Base-by-base conservation (phyloP, 2,797 vertebrate genomes). In the Tiaroga cobitis region DNA sequence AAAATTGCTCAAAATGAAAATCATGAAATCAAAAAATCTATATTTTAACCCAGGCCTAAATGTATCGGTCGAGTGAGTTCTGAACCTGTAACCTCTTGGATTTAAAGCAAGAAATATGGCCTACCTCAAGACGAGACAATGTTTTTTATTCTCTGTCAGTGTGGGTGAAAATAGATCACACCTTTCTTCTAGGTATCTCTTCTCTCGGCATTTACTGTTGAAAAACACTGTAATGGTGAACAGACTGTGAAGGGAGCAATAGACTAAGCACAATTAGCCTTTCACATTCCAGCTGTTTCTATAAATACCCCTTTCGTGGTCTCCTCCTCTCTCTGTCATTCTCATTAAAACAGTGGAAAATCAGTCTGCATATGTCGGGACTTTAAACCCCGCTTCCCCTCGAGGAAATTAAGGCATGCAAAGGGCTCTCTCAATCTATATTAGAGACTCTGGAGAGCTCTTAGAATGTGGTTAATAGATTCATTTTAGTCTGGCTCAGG, bases 261-360 rank as follows among this genome's bases (percentile, higher is more conserved):
- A 96, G 96, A 96, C 96, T 96, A 96, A 97, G 97, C 96, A 97
- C 94, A 97, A 97, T 97, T 97, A 97, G 93, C 90, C 90, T 81
- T 89, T 93, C 93, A 94, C 96, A 96, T 97, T 97, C 96, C 96
- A 96, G 90, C 92, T 89, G 85, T 93, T 94, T 95, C 96, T 97
- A 97, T 97, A 97, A 98, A 98, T 99, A 98, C 96, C 93, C 94
- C 89, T 91, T 87, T 90, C 85, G 93, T 96, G 97, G 97, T 97
- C 96, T 96, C 94, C 95, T 94, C 5, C 87, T 24, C 69, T 93
- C 95, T 96, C 97, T 98, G 97, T 93, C 95, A 96, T 96, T 96
- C 96, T 97, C 96, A 96, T 98, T 97, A 97, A 93, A 89, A 87
- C 92, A 92, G 92, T 96, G 96, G 96, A 96, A 96, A 96, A 92